Conservation (phyloP, 2,888 invertebrate species). For the Plusia festucae region DNA sequence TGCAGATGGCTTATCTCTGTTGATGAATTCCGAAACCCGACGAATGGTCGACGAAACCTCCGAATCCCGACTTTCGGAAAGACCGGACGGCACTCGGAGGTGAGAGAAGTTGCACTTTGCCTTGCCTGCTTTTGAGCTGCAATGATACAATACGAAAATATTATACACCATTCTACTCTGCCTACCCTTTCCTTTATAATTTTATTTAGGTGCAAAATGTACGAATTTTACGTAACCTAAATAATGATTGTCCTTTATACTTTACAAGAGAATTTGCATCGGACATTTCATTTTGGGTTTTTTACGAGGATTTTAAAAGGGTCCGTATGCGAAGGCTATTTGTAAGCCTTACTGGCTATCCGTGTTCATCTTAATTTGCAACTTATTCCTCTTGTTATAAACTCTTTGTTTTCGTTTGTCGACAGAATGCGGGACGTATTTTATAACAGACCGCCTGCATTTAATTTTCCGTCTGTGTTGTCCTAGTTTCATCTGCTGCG, state of each 20-base stretch:
- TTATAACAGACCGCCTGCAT: conserved; percentile 1
- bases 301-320: conserved; percentile 51
- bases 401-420: conserved; percentile 9
- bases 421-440: not conserved
- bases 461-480: not conserved
- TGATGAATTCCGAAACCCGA: too few species aligned
- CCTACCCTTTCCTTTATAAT: too few species aligned
- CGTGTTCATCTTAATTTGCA: conserved; percentile 35
- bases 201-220: not conserved
- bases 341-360: conserved; percentile 23
- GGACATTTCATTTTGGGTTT: conserved; percentile 50
- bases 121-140: too few species aligned
- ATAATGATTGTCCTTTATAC: conserved; percentile 29
- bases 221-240: not conserved
- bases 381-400: conserved; percentile 20
- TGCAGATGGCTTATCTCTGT: too few species aligned
- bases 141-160: too few species aligned
- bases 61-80: too few species aligned
- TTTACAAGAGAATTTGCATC: conserved; percentile 61
- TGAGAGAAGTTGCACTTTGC: too few species aligned
- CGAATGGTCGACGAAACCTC: too few species aligned
- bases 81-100: too few species aligned
- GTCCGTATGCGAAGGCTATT: conserved; percentile 37
- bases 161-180: too few species aligned
- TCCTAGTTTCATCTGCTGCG: not conserved